These are phyloP conservation scores for Latrodectus elegans DNA, from an alignment of 2,888 invertebrate genomes.

Conservation along the genomic window DNA sequence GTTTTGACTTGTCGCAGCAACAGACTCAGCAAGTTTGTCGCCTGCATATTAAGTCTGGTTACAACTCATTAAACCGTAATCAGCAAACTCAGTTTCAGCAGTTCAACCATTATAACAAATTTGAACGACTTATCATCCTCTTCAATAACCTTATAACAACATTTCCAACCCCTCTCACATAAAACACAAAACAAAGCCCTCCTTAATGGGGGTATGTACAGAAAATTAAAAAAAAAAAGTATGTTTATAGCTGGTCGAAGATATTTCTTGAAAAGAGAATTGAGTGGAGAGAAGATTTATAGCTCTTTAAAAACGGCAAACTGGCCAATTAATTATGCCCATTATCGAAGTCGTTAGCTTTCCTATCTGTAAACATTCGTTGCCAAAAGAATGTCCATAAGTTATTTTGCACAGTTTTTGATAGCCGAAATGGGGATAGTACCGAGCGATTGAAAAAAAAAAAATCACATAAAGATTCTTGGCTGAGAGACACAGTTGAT, in stretches of 20 bases:
- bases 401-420: constrained; percentile 52
- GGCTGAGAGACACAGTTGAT: constrained; percentile 27
- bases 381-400: constrained; percentile 42
- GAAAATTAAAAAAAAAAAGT: not conserved
- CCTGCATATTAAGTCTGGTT: too few species aligned
- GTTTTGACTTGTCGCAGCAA: too few species aligned
- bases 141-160: not conserved
- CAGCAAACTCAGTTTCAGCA: not conserved
- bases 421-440: not conserved
- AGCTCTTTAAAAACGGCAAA: constrained; percentile 67
- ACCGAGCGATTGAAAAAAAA: not conserved
- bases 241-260: constrained; percentile 31
- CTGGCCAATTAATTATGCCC: constrained; percentile 67
- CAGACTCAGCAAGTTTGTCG: too few species aligned
- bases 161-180: not conserved
- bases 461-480: constrained; percentile 24
- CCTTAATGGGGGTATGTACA: not conserved
- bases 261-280: constrained; percentile 41
- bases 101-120: not conserved
- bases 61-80: not conserved
- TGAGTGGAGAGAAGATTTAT: constrained; percentile 49
- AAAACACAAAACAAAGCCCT: constrained; percentile 5
- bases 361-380: constrained; percentile 59
- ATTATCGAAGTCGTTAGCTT: constrained; percentile 67
- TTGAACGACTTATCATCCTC: not conserved